These are phyloP conservation scores for Heliothis virescens DNA, from an alignment of 1,140 invertebrate species.

Conservation along the genomic window DNA sequence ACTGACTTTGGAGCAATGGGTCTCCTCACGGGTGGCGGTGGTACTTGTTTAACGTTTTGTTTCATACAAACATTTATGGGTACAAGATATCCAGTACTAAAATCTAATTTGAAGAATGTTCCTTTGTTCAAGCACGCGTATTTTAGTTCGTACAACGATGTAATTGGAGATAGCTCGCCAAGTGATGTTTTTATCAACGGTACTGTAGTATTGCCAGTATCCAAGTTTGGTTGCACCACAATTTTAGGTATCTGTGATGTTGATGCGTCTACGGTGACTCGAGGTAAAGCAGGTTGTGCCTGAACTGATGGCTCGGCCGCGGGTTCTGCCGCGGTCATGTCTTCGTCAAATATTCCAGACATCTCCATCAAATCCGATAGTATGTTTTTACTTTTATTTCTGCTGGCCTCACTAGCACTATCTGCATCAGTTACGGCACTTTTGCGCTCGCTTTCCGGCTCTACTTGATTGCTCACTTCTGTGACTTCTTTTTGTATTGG, in stretches of 20 bases:
- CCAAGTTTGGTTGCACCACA: neutral
- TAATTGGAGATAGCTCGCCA: constrained; percentile 55
- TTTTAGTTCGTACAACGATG: constrained; percentile 68
- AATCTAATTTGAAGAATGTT: constrained; percentile 71
- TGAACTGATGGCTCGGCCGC: neutral
- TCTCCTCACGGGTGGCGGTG: no score
- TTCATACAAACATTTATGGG: constrained; percentile 68
- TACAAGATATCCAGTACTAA: constrained; percentile 59
- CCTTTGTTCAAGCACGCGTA: constrained; percentile 61
- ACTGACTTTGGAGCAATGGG: constrained; percentile 1
- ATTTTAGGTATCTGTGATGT: neutral
- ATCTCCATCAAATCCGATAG: constrained; percentile 83
- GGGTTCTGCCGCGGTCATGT: constrained; percentile 44
- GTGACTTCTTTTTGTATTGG: neutral
- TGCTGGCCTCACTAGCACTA: neutral
- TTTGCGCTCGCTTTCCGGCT: no score
- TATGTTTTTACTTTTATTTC: constrained; percentile 62
- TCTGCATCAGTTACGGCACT: neutral
- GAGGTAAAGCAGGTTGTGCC: constrained; percentile 46
- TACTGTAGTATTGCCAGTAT: neutral
- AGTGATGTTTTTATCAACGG: neutral
- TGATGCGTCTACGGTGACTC: neutral
- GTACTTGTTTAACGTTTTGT: neutral
- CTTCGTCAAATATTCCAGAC: constrained; percentile 78
- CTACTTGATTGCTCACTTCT: neutral